phyloP scores from a whole-genome alignment of 2,888 invertebrate genomes.

The Glyphotaelius pellucidus region DNA sequence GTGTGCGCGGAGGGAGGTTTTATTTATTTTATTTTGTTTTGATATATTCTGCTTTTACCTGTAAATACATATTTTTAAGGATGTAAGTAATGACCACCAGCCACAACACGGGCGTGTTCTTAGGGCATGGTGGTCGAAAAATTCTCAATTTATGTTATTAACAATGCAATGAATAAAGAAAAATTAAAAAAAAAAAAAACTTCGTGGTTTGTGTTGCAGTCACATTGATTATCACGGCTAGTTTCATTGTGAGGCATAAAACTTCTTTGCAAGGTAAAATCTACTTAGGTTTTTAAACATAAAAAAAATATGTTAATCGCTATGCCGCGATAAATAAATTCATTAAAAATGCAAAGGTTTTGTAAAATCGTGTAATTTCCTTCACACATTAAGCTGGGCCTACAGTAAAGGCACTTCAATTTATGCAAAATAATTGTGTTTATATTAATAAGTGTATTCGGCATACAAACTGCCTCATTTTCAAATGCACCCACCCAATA shows the following conservation, averaged over 20 bases:
- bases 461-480: constrained; percentile 63
- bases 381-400: background rate
- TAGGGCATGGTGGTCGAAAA: too few relatives aligned
- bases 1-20: too few relatives aligned
- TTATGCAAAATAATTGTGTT: constrained; percentile 65
- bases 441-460: constrained; percentile 59
- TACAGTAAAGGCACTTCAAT: constrained; percentile 36
- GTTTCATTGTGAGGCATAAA: background rate
- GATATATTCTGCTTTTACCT: too few relatives aligned
- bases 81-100: too few relatives aligned
- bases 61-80: too few relatives aligned
- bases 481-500: constrained; percentile 57
- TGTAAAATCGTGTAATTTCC: background rate
- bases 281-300: background rate
- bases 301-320: background rate
- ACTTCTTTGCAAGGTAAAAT: background rate
- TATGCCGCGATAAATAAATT: background rate
- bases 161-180: too few relatives aligned
- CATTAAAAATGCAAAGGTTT: background rate
- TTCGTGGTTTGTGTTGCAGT: background rate
- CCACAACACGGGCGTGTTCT: too few relatives aligned
- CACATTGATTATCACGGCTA: background rate
- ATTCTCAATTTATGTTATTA: too few relatives aligned
- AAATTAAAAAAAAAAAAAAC: too few relatives aligned
- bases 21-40: too few relatives aligned